A percentile compares a stretch with the other conserved stretches of the same genome.
phyloP scores from a whole-genome alignment of 2,888 invertebrate species.

The Galerucella pusilla region DNA sequence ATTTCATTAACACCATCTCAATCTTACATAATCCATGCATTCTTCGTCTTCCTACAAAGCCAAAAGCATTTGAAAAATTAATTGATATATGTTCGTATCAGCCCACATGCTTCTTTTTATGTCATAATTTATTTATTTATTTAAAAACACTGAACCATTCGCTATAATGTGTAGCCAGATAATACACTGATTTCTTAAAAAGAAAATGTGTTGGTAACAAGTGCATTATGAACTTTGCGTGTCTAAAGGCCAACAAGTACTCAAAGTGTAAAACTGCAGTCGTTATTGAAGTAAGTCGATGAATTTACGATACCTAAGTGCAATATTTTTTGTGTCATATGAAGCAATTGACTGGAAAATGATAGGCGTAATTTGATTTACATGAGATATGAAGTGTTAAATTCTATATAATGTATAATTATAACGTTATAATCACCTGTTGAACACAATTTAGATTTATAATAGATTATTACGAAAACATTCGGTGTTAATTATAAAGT shows the following conservation, averaged over 20 bases:
- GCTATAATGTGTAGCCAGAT: not conserved
- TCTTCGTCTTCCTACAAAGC: not conserved
- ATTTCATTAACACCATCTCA: not conserved
- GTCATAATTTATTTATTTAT: not conserved
- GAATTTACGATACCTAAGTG: not conserved
- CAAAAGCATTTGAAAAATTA: not conserved
- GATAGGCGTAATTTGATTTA: not conserved
- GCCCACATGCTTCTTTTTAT: not conserved
- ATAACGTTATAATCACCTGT: not conserved
- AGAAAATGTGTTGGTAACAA: not conserved
- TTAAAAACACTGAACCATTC: not conserved
- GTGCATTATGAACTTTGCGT: not conserved
- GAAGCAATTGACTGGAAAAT: not conserved
- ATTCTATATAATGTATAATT: not conserved
- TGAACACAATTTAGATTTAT: not conserved
- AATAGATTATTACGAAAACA: not conserved
- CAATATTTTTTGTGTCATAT: not conserved
- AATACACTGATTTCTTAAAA: not conserved
- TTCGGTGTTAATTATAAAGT: not conserved
- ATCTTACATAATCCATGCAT: not conserved
- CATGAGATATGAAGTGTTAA: not conserved
- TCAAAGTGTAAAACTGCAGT: not conserved
- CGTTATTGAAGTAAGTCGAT: not conserved
- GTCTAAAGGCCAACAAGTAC: not conserved
- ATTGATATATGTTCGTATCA: not conserved